A percentile compares a stretch with the other conserved stretches of the same genome.
These are phyloP conservation scores for Portunus trituberculatus DNA, from an alignment of 1,140 invertebrate species.

Conservation along the genomic window DNA sequence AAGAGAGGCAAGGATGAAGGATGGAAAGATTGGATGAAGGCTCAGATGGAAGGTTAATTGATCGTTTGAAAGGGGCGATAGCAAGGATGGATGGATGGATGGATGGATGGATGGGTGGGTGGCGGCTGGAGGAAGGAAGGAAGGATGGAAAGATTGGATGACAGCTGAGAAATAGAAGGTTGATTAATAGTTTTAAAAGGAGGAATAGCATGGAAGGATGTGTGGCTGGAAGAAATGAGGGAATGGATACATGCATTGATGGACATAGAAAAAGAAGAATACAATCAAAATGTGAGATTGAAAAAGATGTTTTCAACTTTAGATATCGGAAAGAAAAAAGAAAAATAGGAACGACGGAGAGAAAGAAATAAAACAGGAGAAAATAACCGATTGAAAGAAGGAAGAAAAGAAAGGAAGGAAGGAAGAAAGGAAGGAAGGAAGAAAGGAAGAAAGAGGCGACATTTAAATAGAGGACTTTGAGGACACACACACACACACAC, in stretches of 20 bases:
- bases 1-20: not conserved
- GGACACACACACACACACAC: not conserved
- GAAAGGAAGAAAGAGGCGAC: not conserved
- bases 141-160: not conserved
- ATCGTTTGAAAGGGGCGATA: not conserved
- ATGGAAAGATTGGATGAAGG: no score
- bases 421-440: constrained; percentile 9
- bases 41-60: not conserved
- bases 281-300: not conserved
- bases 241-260: no score
- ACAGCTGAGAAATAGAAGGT: not conserved
- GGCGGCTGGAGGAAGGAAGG: not conserved
- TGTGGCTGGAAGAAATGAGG: not conserved
- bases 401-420: constrained; percentile 21
- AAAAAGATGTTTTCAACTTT: no score
- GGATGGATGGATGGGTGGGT: not conserved
- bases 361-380: not conserved
- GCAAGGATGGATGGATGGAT: not conserved
- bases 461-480: not conserved
- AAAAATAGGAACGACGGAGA: not conserved
- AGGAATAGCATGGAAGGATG: not conserved
- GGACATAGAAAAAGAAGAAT: no score
- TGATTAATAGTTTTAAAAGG: not conserved
- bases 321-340: not conserved
- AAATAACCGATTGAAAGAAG: not conserved